These are phyloP conservation scores for Griposia aprilina DNA, from an alignment of 2,888 invertebrate species.

Conservation along the genomic window DNA sequence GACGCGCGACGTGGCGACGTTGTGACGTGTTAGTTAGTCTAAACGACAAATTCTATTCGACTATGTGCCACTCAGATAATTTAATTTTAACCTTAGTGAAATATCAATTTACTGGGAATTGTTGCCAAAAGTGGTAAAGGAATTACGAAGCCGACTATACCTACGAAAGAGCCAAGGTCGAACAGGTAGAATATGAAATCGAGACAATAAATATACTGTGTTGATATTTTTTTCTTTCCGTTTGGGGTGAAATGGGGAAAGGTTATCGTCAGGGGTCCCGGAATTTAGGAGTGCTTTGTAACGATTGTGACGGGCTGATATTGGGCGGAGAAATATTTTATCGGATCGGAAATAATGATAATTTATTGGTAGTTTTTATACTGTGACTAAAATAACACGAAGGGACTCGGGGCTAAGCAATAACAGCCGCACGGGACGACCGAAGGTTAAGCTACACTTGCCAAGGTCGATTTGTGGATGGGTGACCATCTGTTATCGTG, in stretches of 20 bases:
- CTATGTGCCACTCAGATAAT: not conserved
- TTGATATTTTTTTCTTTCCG: slow-evolving; percentile 60
- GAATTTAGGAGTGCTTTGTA: slow-evolving; percentile 54
- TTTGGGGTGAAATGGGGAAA: slow-evolving; percentile 49
- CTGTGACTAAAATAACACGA: not conserved
- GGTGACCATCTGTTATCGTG: not conserved
- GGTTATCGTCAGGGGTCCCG: slow-evolving; percentile 46
- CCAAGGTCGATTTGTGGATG: not conserved
- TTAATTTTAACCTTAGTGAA: not conserved
- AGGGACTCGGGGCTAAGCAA: not conserved
- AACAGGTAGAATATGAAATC: slow-evolving; percentile 58
- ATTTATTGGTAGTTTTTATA: slow-evolving; percentile 32
- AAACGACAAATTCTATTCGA: too few species aligned
- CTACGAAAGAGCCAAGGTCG: slow-evolving; percentile 35
- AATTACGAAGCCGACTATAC: not conserved
- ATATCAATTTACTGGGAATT: not conserved
- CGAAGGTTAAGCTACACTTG: not conserved
- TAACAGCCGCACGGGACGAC: not conserved
- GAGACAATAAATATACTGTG: slow-evolving; percentile 58
- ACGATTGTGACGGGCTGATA: slow-evolving; percentile 43
- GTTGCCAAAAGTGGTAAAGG: not conserved
- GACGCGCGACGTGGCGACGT: too few species aligned
- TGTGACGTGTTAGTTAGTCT: too few species aligned
- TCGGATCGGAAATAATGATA: slow-evolving; percentile 25
- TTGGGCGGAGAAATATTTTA: slow-evolving; percentile 46